These are phyloP conservation scores for Cetoscarus ocellatus DNA, from an alignment of 2,797 vertebrate species.

Conservation along the genomic window DNA sequence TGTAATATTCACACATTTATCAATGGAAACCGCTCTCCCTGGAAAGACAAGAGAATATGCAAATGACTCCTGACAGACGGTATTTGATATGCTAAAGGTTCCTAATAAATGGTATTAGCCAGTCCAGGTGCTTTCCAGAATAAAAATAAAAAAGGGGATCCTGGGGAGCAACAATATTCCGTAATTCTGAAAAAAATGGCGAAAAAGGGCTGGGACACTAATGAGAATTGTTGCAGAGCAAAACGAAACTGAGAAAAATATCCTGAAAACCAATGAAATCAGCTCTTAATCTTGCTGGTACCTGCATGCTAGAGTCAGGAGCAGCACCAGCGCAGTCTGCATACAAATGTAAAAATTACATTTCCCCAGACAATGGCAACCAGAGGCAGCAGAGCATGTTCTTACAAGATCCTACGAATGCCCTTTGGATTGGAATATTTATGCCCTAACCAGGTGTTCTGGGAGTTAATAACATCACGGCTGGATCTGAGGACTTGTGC, in stretches of 20 bases:
- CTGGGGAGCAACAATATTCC: slow-evolving; percentile 43
- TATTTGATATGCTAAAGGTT: slow-evolving; percentile 78
- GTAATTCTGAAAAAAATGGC: slow-evolving; percentile 17
- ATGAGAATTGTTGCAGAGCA: neutral
- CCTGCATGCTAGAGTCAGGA: slow-evolving; percentile 42
- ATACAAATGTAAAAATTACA: slow-evolving; percentile 73
- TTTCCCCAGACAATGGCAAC: slow-evolving; percentile 54
- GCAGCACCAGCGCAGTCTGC: slow-evolving; percentile 33
- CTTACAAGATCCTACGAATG: slow-evolving; percentile 52
- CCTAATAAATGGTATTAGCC: slow-evolving; percentile 78
- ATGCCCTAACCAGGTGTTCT: slow-evolving; percentile 47
- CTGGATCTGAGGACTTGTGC: slow-evolving; percentile 40
- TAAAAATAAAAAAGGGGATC: slow-evolving; percentile 46
- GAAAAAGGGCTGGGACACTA: slow-evolving; percentile 1
- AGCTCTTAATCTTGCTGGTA: slow-evolving; percentile 46
- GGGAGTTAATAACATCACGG: slow-evolving; percentile 69
- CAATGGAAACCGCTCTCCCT: slow-evolving; percentile 33
- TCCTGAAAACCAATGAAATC: slow-evolving; percentile 46
- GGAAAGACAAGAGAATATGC: slow-evolving; percentile 75
- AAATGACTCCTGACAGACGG: slow-evolving; percentile 76
- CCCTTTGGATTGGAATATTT: slow-evolving; percentile 67
- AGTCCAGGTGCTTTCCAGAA: slow-evolving; percentile 64
- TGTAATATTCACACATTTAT: slow-evolving; percentile 52
- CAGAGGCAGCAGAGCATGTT: slow-evolving; percentile 50
- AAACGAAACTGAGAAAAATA: slow-evolving; percentile 25